These are phyloP conservation scores for Portunus trituberculatus DNA, from an alignment of 1,140 invertebrate genomes.

Conservation along the genomic window DNA sequence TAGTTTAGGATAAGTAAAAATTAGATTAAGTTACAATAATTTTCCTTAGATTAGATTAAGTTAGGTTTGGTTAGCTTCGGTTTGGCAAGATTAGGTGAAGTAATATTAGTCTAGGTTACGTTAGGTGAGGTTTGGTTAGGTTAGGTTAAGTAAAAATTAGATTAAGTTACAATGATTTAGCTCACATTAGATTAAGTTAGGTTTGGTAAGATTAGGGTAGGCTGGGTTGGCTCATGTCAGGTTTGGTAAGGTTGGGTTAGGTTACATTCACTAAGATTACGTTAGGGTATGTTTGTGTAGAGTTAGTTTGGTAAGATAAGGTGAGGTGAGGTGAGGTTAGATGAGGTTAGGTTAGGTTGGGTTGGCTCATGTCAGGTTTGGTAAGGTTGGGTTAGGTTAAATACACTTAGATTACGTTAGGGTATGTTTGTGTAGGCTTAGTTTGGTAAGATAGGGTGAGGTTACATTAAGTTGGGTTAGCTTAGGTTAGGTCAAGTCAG, in stretches of 20 bases:
- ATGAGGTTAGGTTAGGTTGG: not conserved
- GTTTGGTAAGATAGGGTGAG: no score
- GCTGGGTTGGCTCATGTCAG: not conserved
- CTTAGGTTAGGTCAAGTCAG: no score
- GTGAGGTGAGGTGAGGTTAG: not conserved
- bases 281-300: not conserved
- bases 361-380: not conserved
- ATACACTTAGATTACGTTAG: not conserved
- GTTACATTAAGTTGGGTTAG: no score
- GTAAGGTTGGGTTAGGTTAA: not conserved
- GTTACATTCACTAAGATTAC: not conserved
- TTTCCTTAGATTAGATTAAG: no score
- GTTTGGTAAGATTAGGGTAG: not conserved
- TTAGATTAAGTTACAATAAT: no score
- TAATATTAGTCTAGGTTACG: no score
- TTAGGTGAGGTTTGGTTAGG: no score
- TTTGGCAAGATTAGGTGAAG: no score
- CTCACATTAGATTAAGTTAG: not conserved
- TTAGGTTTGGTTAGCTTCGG: no score
- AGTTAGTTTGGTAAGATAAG: not conserved
- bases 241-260: not conserved
- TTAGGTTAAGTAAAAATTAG: not conserved
- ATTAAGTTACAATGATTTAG: not conserved
- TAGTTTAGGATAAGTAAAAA: no score
- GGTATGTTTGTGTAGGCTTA: no score